phyloP scores from a whole-genome alignment of 2,797 vertebrate genomes.

The Leptoclinus maculatus region DNA sequence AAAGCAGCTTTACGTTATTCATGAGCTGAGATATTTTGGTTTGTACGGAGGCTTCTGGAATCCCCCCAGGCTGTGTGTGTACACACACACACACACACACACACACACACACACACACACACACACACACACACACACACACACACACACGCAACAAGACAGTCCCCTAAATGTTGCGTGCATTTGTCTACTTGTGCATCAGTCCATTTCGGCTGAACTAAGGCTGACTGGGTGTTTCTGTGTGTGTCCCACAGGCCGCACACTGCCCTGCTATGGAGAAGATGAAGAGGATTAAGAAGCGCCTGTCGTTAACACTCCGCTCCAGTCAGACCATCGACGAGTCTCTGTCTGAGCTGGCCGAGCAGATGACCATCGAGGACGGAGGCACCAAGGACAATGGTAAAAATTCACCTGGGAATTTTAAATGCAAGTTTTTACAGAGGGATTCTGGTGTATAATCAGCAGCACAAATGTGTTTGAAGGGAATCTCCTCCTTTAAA shows the following conservation, averaged over 20 bases:
- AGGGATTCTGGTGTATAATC: too few species aligned
- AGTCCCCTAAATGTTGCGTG: slow-evolving; percentile 7
- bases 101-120: too few species aligned
- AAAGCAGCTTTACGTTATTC: slow-evolving; percentile 78
- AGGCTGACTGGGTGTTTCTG: not conserved
- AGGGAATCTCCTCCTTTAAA: not conserved
- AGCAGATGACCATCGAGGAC: slow-evolving; percentile 99
- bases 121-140: too few species aligned
- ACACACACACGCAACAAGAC: slow-evolving; percentile 10
- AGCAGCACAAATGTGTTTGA: not conserved
- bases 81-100: not conserved
- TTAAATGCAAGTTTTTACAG: too few species aligned
- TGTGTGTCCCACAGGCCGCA: slow-evolving; percentile 55
- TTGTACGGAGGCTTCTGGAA: not conserved
- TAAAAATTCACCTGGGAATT: slow-evolving; percentile 67
- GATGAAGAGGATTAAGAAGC: slow-evolving; percentile 99
- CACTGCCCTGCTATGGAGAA: slow-evolving; percentile 82
- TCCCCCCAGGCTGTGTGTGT: slow-evolving; percentile 3
- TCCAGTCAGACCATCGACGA: slow-evolving; percentile 98
- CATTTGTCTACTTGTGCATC: slow-evolving; percentile 2
- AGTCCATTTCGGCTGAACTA: not conserved
- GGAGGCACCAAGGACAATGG: slow-evolving; percentile 97
- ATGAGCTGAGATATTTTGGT: slow-evolving; percentile 70
- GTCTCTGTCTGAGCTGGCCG: slow-evolving; percentile 95
- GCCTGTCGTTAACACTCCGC: slow-evolving; percentile 94